Evolutionary conservation across 1,140 invertebrate genomes (phyloP).

Genomic region (Halesus radiatus): DNA sequence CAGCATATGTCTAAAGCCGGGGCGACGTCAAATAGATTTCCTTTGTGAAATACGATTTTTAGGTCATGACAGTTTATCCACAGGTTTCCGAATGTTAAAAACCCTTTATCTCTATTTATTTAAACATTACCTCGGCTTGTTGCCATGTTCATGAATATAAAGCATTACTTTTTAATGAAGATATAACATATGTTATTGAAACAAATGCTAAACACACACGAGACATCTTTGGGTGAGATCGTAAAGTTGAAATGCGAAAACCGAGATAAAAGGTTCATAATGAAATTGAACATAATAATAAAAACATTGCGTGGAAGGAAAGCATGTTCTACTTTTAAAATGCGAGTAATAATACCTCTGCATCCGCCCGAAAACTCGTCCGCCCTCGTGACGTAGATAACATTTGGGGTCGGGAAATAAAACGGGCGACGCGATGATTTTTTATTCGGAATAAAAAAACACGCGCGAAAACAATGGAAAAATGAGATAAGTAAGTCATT

Average conservation of each 20-base stretch:
- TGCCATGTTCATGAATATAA: too few relatives aligned
- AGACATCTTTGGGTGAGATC: conserved; percentile 12
- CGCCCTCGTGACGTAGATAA: conserved; percentile 31
- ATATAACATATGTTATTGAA: too few relatives aligned
- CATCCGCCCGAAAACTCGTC: conserved; percentile 37
- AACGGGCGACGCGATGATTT: conserved; percentile 14
- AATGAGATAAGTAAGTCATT: conserved; percentile 51
- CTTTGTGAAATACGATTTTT: too few relatives aligned
- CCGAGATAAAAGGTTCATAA: conserved; percentile 26
- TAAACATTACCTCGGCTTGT: too few relatives aligned
- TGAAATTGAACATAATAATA: conserved; percentile 31
- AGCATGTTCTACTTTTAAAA: conserved; percentile 44
- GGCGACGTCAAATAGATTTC: too few relatives aligned
- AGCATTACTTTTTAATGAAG: too few relatives aligned
- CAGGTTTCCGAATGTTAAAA: too few relatives aligned
- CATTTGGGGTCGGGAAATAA: conserved; percentile 38
- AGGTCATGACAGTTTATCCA: too few relatives aligned
- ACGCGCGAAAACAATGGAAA: conserved; percentile 46
- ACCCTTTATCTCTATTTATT: too few relatives aligned
- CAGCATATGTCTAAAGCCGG: too few relatives aligned
- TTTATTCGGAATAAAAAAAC: conserved; percentile 41
- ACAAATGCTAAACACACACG: not conserved
- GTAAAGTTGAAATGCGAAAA: conserved; percentile 15
- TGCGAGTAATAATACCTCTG: conserved; percentile 11
- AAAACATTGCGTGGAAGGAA: conserved; percentile 32